These are phyloP conservation scores for Micromussa lordhowensis DNA, from an alignment of 92 coral and sea anemone genomes.

Conservation along the genomic window DNA sequence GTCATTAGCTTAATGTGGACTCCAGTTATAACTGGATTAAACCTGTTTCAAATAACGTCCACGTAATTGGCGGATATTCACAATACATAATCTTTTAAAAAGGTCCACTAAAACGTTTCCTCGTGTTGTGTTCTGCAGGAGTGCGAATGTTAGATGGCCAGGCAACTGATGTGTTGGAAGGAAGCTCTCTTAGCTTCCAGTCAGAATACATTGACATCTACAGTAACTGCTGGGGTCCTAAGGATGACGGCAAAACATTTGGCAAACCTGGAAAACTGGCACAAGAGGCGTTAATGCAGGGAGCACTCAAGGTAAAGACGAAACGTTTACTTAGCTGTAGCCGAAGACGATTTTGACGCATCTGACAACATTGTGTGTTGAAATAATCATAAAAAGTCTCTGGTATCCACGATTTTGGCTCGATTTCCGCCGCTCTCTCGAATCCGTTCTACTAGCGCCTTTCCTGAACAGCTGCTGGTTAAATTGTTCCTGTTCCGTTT, in stretches of 20 bases:
- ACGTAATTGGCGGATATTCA: too few species aligned
- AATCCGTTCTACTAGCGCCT: too few species aligned
- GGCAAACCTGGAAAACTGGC: constrained; percentile 99
- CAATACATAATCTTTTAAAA: too few species aligned
- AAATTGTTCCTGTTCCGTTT: too few species aligned
- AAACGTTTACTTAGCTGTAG: background rate
- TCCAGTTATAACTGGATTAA: too few species aligned
- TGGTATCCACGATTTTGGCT: too few species aligned
- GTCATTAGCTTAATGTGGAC: too few species aligned
- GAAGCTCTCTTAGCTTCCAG: constrained; percentile 97
- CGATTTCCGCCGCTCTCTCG: too few species aligned
- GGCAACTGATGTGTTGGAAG: constrained; percentile 97
- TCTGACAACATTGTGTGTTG: too few species aligned
- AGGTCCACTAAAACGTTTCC: background rate
- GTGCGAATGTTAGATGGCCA: constrained; percentile 98
- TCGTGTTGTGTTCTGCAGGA: constrained; percentile 45
- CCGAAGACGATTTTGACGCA: background rate
- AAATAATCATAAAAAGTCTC: too few species aligned
- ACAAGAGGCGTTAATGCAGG: constrained; percentile 97
- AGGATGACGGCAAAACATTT: constrained; percentile 99
- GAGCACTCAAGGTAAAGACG: constrained; percentile 84
- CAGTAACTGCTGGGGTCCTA: constrained; percentile 99
- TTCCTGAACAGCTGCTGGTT: too few species aligned
- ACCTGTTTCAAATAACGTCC: too few species aligned
- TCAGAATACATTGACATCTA: constrained; percentile 96